These are phyloP conservation scores for Otis tarda DNA, from an alignment of 2,113 vertebrate genomes.

Conservation along the genomic window DNA sequence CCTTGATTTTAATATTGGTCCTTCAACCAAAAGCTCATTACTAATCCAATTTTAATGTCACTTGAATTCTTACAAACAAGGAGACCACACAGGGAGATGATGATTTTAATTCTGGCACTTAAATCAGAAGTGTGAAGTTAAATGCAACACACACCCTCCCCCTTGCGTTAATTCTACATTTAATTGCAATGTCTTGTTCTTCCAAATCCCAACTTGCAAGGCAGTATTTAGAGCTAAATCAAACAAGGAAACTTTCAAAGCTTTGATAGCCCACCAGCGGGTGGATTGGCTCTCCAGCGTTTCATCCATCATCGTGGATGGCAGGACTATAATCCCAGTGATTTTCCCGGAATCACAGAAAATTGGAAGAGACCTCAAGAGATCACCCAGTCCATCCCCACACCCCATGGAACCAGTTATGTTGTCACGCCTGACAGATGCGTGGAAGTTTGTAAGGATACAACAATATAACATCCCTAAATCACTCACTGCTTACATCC, in stretches of 20 bases:
- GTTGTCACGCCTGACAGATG: background rate
- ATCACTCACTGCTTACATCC: background rate
- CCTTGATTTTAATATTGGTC: slow-evolving; percentile 28
- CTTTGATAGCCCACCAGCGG: background rate
- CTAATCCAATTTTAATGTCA: slow-evolving; percentile 57
- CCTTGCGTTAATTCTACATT: background rate
- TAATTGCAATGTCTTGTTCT: background rate
- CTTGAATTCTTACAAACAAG: slow-evolving; percentile 43
- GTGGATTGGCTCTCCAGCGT: background rate
- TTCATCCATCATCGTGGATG: background rate
- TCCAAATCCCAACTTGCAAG: background rate
- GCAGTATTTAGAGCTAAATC: background rate
- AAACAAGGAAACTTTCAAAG: background rate
- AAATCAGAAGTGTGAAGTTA: slow-evolving; percentile 35
- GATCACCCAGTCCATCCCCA: background rate
- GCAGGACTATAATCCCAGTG: background rate
- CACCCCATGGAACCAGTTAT: background rate
- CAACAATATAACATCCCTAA: background rate
- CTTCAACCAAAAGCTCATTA: slow-evolving; percentile 55
- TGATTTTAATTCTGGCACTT: slow-evolving; percentile 64
- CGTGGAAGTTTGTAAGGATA: background rate
- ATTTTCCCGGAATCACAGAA: background rate
- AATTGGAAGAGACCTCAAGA: background rate
- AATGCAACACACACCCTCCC: background rate
- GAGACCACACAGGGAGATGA: slow-evolving; percentile 59